Conservation (phyloP, 64 coral and sea anemone genomes). For the Porites lutea region DNA sequence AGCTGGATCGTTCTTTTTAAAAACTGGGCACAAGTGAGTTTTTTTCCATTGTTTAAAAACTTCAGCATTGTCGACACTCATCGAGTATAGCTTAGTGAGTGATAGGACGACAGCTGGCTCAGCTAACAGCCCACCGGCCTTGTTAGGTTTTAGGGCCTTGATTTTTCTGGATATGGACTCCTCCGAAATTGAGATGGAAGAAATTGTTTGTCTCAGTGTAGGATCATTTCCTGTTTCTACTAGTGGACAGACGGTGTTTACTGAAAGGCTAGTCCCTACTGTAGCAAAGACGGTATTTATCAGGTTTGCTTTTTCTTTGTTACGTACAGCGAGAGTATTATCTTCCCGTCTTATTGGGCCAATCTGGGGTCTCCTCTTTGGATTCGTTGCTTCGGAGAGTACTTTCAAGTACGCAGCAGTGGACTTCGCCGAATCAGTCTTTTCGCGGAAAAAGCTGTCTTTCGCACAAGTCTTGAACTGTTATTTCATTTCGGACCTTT, state of each 20-base stretch:
- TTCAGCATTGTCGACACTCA: not conserved
- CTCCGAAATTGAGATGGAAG: no score
- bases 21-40: not conserved
- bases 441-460: not conserved
- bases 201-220: no score
- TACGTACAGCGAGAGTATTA: not conserved
- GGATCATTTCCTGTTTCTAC: no score
- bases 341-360: not conserved
- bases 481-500: not conserved
- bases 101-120: not conserved
- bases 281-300: not conserved
- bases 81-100: not conserved
- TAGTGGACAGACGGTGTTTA: not conserved
- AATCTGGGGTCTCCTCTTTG: not conserved
- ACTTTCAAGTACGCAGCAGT: not conserved
- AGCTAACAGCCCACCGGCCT: not conserved
- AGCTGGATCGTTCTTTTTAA: not conserved
- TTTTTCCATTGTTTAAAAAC: conserved; percentile 12
- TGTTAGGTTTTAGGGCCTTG: no score
- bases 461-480: not conserved
- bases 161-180: no score
- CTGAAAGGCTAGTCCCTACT: not conserved
- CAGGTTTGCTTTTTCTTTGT: not conserved
- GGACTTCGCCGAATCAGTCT: not conserved
- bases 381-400: not conserved